Evolutionary conservation across 2,113 vertebrate genomes (phyloP).

Genomic region (Pelecanus crispus): DNA sequence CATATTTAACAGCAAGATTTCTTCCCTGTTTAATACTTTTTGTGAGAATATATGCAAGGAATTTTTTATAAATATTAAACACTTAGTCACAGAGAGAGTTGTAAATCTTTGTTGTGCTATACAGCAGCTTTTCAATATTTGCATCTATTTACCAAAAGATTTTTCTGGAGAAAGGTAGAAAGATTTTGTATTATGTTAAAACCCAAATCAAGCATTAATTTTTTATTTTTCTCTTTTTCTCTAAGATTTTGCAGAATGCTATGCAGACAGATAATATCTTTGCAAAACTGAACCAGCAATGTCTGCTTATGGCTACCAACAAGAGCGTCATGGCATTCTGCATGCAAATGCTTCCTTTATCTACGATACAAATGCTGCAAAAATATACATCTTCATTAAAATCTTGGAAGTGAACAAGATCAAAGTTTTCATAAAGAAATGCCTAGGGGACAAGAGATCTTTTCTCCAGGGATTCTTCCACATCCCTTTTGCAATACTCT

Average conservation of each 20-base stretch:
- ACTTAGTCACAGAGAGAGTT: background rate
- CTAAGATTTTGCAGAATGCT: background rate
- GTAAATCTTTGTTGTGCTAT: background rate
- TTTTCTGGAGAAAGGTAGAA: background rate
- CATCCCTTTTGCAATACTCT: background rate
- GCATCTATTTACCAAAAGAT: background rate
- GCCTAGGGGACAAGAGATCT: background rate
- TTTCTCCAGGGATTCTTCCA: background rate
- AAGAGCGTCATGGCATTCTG: background rate
- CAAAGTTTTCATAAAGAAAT: background rate
- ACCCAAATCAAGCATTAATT: background rate
- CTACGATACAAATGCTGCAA: background rate
- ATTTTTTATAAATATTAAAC: background rate
- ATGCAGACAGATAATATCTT: background rate
- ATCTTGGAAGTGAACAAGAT: background rate
- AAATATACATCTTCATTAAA: background rate
- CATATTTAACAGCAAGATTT: background rate
- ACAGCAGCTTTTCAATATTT: background rate
- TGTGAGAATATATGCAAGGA: background rate
- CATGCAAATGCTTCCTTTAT: background rate
- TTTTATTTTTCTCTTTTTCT: background rate
- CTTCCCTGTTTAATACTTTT: background rate
- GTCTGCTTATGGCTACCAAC: background rate
- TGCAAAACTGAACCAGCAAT: background rate
- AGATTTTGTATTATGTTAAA: background rate